Percentiles rank a stretch among this genome's conserved stretches.
Conservation (phyloP, 1,140 invertebrate species). For the Asobara japonica region DNA sequence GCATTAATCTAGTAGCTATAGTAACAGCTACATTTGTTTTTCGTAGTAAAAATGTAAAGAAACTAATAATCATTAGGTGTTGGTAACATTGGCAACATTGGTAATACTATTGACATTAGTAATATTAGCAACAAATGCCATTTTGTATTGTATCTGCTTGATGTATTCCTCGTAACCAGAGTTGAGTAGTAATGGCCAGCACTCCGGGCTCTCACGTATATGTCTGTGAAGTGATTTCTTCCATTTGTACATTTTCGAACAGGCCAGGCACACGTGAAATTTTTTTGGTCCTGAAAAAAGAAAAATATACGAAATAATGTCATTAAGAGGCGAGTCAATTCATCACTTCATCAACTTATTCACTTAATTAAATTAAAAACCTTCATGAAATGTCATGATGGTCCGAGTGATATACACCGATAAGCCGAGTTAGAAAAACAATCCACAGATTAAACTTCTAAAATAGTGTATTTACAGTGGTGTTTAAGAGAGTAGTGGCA, state of each 20-base stretch:
- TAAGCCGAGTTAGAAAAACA: constrained; percentile 54
- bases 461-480: constrained; percentile 62
- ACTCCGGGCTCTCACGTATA: constrained; percentile 60
- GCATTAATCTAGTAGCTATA: neutral
- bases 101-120: no score
- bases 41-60: neutral
- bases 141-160: constrained; percentile 60
- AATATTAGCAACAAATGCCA: constrained; percentile 50
- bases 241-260: constrained; percentile 67
- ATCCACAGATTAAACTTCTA: constrained; percentile 64
- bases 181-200: constrained; percentile 61
- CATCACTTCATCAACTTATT: no score
- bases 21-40: neutral
- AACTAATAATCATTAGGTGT: no score
- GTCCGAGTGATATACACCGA: constrained; percentile 23
- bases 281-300: constrained; percentile 57
- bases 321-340: constrained; percentile 36
- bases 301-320: constrained; percentile 47
- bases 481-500: neutral
- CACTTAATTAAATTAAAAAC: no score
- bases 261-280: constrained; percentile 61
- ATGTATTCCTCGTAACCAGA: constrained; percentile 60
- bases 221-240: constrained; percentile 68
- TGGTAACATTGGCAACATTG: no score
- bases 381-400: constrained; percentile 1